Evolutionary conservation across 2,888 invertebrate species (phyloP).

Genomic region (Platypus cylindrus): DNA sequence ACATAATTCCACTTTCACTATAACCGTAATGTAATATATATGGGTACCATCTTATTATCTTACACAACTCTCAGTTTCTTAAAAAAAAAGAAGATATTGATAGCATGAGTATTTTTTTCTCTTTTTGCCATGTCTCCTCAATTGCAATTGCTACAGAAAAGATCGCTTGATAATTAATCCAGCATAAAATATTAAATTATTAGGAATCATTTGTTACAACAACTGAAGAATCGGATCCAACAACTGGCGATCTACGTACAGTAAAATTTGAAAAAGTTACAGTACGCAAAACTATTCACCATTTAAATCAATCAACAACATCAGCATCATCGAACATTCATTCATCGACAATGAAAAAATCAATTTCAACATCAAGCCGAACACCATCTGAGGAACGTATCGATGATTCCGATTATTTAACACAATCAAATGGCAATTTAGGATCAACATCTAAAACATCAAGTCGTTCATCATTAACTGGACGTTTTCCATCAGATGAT

Average conservation of each 20-base stretch:
- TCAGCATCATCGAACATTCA: too few species aligned
- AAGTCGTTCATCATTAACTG: conserved; percentile 39
- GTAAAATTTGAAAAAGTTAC: conserved; percentile 62
- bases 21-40: too few species aligned
- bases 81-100: too few species aligned
- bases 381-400: conserved; percentile 43
- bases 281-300: conserved; percentile 49
- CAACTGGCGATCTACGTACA: conserved; percentile 48
- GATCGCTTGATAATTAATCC: too few species aligned
- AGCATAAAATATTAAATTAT: too few species aligned
- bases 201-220: conserved; percentile 40
- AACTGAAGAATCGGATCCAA: conserved; percentile 52
- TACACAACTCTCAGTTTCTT: too few species aligned
- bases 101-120: too few species aligned
- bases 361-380: conserved; percentile 28
- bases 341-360: conserved; percentile 22
- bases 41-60: too few species aligned
- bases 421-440: conserved; percentile 36
- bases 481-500: conserved; percentile 41
- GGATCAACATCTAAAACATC: conserved; percentile 38
- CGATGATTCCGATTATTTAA: conserved; percentile 48
- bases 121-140: too few species aligned
- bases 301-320: conserved; percentile 34
- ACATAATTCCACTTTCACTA: too few species aligned
- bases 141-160: too few species aligned